phyloP scores from a whole-genome alignment of 2,113 vertebrate species.

The Hylia prasina region DNA sequence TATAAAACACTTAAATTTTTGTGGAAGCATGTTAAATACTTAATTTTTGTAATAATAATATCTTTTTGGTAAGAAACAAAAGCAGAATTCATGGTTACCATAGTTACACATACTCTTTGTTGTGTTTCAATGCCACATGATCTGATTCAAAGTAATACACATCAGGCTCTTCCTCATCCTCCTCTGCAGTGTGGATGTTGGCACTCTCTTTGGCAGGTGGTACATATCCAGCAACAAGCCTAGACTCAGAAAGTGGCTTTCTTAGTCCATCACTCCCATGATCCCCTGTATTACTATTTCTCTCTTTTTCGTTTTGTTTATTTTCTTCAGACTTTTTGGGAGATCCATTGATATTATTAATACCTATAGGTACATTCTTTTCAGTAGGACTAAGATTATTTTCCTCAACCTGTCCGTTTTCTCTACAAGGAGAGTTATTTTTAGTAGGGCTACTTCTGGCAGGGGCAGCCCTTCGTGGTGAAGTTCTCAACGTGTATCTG shows the following conservation, averaged over 20 bases:
- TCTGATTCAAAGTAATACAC: constrained; percentile 99
- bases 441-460: constrained; percentile 83
- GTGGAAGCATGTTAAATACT: background rate
- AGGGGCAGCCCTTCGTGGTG: constrained; percentile 83
- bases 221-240: constrained; percentile 67
- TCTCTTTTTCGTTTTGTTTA: constrained; percentile 64
- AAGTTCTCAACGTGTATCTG: constrained; percentile 93
- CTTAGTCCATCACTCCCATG: constrained; percentile 68
- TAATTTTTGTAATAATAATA: background rate
- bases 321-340: constrained; percentile 67
- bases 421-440: constrained; percentile 82
- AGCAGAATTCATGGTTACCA: constrained; percentile 84
- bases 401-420: constrained; percentile 86
- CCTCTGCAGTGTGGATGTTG: constrained; percentile 79
- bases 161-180: constrained; percentile 96
- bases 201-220: constrained; percentile 83
- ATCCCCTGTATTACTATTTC: constrained; percentile 64
- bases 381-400: constrained; percentile 73
- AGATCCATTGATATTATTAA: constrained; percentile 69
- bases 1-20: background rate
- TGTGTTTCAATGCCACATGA: constrained; percentile 99
- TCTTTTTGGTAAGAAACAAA: constrained; percentile 68
- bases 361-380: constrained; percentile 66
- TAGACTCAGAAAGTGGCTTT: constrained; percentile 67
- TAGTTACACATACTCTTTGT: constrained; percentile 99